Evolutionary conservation across 2,888 invertebrate species (phyloP).

Genomic region (Dysmachus trigonus): DNA sequence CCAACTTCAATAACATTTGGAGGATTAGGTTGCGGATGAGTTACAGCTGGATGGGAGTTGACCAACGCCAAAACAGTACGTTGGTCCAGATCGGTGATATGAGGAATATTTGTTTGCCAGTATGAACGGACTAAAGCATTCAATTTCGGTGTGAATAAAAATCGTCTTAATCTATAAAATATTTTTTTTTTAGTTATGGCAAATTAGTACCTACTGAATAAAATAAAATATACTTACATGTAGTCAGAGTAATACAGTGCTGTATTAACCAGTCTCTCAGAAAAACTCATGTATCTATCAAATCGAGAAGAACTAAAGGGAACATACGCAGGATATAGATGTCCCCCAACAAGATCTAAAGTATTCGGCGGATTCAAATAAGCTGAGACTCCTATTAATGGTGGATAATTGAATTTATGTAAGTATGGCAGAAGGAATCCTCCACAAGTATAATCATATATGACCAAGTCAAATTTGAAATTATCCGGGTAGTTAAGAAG

Average conservation of each 20-base stretch:
- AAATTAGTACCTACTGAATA: background rate
- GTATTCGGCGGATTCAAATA: slow-evolving; percentile 53
- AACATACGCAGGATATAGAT: slow-evolving; percentile 54
- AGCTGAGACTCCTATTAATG: slow-evolving; percentile 56
- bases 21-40: slow-evolving; percentile 58
- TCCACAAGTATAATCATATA: slow-evolving; percentile 57
- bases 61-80: slow-evolving; percentile 55
- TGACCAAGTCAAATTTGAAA: slow-evolving; percentile 58
- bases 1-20: slow-evolving; percentile 61
- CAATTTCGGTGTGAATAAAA: background rate
- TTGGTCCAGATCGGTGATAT: slow-evolving; percentile 52
- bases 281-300: slow-evolving; percentile 54
- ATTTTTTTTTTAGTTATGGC: background rate
- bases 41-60: slow-evolving; percentile 58
- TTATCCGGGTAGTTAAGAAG: slow-evolving; percentile 55
- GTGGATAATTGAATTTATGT: slow-evolving; percentile 57
- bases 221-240: background rate
- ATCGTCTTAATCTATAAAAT: background rate
- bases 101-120: slow-evolving; percentile 47
- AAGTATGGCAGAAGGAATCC: slow-evolving; percentile 57
- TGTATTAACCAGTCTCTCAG: slow-evolving; percentile 54
- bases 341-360: slow-evolving; percentile 53
- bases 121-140: background rate
- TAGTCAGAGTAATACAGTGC: slow-evolving; percentile 42
- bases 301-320: slow-evolving; percentile 52